These are phyloP conservation scores for Cyphomyrmex costatus DNA, from an alignment of 1,140 invertebrate species.

Conservation along the genomic window DNA sequence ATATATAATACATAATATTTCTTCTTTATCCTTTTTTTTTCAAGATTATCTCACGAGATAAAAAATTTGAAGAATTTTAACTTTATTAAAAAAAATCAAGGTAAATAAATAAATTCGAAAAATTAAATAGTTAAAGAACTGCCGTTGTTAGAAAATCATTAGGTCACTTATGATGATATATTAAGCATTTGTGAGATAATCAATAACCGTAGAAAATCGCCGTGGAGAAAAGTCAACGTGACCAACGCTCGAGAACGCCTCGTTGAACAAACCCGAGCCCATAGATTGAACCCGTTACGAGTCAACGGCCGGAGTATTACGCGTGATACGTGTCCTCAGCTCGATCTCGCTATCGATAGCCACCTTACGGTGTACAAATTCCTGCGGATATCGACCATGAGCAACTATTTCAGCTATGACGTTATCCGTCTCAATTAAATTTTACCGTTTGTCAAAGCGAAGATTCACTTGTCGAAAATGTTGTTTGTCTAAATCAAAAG, in stretches of 20 bases:
- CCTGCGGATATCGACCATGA: slow-evolving; percentile 34
- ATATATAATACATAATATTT: not conserved
- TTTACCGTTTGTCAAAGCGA: slow-evolving; percentile 1
- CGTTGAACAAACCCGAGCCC: slow-evolving; percentile 65
- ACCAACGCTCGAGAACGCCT: slow-evolving; percentile 61
- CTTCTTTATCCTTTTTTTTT: not conserved
- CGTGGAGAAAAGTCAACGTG: slow-evolving; percentile 30
- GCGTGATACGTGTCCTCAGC: slow-evolving; percentile 62
- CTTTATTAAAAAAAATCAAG: not conserved
- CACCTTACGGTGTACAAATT: slow-evolving; percentile 66
- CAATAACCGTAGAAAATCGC: slow-evolving; percentile 53
- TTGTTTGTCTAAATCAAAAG: not conserved
- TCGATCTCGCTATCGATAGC: slow-evolving; percentile 70
- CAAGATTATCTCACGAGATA: not conserved
- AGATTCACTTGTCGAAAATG: not conserved
- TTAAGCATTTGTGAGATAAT: not conserved
- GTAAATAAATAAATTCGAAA: not conserved
- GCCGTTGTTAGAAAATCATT: not conserved
- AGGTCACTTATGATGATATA: not conserved
- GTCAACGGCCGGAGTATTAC: slow-evolving; percentile 78
- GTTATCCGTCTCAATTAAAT: slow-evolving; percentile 19
- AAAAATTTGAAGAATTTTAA: not conserved
- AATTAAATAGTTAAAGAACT: not conserved
- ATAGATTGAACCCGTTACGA: slow-evolving; percentile 80
- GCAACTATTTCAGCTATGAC: slow-evolving; percentile 9